Percentiles rank a stretch among this genome's conserved stretches.
Evolutionary conservation across 2,888 invertebrate genomes (phyloP).

Genomic region (Tuberolachnus salignus): DNA sequence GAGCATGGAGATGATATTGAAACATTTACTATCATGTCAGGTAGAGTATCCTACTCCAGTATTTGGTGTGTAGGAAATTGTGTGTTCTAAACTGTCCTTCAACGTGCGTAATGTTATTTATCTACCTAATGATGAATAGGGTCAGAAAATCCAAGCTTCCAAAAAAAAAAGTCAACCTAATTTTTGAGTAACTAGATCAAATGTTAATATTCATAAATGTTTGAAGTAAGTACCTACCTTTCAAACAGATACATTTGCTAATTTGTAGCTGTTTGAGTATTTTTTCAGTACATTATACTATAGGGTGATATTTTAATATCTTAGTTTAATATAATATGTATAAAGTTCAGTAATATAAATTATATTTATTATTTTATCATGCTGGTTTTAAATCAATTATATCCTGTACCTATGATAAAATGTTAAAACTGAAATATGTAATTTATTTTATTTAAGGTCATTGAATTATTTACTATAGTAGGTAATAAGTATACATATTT

Average conservation of each 20-base stretch:
- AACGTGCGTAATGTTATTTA: constrained; percentile 26
- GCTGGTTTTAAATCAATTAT: no score
- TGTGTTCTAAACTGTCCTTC: constrained; percentile 52
- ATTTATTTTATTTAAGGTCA: background rate
- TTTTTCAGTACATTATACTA: no score
- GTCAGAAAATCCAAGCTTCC: background rate
- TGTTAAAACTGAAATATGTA: background rate
- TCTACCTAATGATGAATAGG: background rate
- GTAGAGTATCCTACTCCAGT: constrained; percentile 48
- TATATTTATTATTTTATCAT: no score
- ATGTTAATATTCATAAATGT: no score
- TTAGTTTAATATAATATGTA: no score
- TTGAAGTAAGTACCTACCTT: no score
- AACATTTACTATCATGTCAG: constrained; percentile 43
- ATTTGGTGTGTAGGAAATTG: constrained; percentile 26
- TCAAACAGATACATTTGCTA: background rate
- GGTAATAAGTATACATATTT: background rate
- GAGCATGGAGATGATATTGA: constrained; percentile 50
- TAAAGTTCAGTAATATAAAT: no score
- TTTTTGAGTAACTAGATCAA: background rate
- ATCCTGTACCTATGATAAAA: no score
- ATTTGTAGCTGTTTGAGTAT: background rate
- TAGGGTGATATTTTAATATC: no score
- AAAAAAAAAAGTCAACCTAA: background rate
- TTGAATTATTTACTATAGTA: background rate